Base-by-base conservation (phyloP, 2,113 vertebrate genomes). In the Toxotes jaculatrix region DNA sequence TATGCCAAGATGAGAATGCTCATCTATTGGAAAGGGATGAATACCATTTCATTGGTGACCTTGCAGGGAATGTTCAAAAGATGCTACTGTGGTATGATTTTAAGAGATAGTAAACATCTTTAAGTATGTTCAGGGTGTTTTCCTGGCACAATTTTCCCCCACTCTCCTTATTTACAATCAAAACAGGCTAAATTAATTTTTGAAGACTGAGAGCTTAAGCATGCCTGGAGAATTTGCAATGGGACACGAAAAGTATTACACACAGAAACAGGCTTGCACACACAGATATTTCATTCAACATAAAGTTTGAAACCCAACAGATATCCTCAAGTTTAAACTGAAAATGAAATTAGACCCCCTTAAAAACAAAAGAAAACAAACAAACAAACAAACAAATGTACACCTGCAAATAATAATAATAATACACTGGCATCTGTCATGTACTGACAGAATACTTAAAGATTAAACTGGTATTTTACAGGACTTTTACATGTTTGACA, bases 1-100 rank as follows among this genome's bases (percentile, higher is more conserved):
- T 63, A 7, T 74, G 65, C 67, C 79, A 72, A 32, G 74, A 87
- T 45, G 63, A 63, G 38, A 78, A 81, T 49, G 45, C 61, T 85
- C 27, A 11, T 75, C 45, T 70, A 67, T 45, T 17, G n/a, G 36
- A 66, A 74, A 31, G 60, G 16, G 63, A 91, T 76, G 55, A 87
- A 83, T 82, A 80, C 38, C 79, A 77, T 87, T 92, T 89, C 62
- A 90, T 83, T 55, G 83, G 59, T 85, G 80, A 91, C 85, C 89
- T 91, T 89, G 80, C 63, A 43, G 57, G n/a, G 68, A 53, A 43
- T 86, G 78, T 77, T 81, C 51, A 80, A 77, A 87, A 74, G 47
- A 84, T 45, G 64, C 49, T 36, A 67, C 64, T 67, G 51, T 67
- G 79, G 42, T 74, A 47, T 83, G 82, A 85, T 79, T 85, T 85